Evolutionary conservation across 2,113 vertebrate genomes (phyloP).

Genomic region (Cisticola juncidis): DNA sequence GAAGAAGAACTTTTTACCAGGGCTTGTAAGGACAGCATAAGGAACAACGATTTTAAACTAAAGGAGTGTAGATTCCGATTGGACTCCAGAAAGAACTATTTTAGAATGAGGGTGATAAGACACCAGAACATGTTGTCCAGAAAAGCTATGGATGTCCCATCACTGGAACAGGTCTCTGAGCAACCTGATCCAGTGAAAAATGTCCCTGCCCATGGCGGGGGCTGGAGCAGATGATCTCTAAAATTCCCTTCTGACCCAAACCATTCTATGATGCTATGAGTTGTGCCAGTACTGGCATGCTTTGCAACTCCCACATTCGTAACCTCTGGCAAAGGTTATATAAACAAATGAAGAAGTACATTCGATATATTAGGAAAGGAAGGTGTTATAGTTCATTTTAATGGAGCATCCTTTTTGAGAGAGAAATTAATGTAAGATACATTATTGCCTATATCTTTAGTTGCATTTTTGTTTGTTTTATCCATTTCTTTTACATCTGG

Average conservation of each 20-base stretch:
- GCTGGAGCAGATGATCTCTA: not conserved
- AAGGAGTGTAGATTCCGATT: not conserved
- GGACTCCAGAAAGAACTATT: not conserved
- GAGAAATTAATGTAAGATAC: not conserved
- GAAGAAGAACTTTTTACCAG: not conserved
- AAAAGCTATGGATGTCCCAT: not conserved
- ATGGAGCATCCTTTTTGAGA: not conserved
- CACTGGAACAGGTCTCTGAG: not conserved
- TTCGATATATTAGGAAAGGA: not conserved
- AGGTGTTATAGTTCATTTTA: not conserved
- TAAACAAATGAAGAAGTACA: not conserved
- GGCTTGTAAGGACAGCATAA: not conserved
- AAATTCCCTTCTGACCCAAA: not conserved
- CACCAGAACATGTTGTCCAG: not conserved
- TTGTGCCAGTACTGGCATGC: not conserved
- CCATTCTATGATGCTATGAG: not conserved
- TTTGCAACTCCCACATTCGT: not conserved
- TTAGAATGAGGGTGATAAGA: not conserved
- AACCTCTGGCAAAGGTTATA: not conserved
- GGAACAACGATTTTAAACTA: not conserved
- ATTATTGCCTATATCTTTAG: rapidly evolving
- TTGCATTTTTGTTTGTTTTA: not conserved
- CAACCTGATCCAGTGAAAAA: constrained; percentile 23
- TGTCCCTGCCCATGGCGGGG: not conserved
- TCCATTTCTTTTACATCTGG: not conserved